These are phyloP conservation scores for Macaca fascicularis DNA, from an alignment of 2,113 vertebrate genomes.

Conservation along the genomic window DNA sequence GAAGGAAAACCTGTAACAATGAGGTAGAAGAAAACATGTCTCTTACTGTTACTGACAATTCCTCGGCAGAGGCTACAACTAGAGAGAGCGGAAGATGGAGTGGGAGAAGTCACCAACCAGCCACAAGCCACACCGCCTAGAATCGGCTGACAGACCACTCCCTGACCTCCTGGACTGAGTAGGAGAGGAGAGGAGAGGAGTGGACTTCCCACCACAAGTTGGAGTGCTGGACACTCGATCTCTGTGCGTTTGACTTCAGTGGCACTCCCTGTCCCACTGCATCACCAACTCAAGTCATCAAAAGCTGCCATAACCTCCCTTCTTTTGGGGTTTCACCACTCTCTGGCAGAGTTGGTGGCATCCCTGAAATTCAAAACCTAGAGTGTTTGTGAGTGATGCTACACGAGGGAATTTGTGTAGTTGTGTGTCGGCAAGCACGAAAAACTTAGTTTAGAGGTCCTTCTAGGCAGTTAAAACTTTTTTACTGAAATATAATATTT, in stretches of 20 bases:
- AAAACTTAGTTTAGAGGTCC: not conserved
- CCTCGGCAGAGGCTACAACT: not conserved
- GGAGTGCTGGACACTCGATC: not conserved
- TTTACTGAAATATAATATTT: not conserved
- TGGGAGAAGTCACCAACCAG: not conserved
- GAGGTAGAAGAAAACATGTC: not conserved
- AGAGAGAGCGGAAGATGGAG: not conserved
- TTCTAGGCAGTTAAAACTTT: not conserved
- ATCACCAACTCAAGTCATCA: too few relatives aligned
- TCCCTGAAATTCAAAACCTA: not conserved
- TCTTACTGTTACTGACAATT: not conserved
- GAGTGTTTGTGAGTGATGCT: not conserved
- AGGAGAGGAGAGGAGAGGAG: rapidly evolving
- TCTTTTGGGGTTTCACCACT: not conserved
- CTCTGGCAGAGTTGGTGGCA: not conserved
- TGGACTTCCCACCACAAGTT: rapidly evolving
- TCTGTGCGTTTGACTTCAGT: not conserved
- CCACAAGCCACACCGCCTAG: not conserved
- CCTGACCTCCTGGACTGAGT: not conserved
- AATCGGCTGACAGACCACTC: not conserved
- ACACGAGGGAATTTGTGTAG: not conserved
- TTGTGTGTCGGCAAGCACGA: not conserved
- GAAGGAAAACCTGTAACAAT: not conserved
- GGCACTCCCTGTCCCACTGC: not conserved
- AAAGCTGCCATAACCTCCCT: not conserved